Conservation (phyloP, 2,113 vertebrate species). For the Tor tambroides region DNA sequence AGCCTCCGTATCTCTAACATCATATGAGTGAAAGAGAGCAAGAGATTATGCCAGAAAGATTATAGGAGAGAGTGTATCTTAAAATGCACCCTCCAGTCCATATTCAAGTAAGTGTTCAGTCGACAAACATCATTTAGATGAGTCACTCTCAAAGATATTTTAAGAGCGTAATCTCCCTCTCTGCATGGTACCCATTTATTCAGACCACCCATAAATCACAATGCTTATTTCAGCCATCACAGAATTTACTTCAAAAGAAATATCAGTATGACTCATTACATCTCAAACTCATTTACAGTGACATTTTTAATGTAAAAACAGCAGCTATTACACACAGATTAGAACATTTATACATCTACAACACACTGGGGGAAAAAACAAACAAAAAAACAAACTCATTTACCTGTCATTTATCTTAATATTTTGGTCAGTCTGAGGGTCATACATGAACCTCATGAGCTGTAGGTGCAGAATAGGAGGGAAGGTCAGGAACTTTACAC, state of each 20-base stretch:
- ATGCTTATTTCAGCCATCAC: background rate
- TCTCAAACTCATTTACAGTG: background rate
- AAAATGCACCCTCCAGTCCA: background rate
- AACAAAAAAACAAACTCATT: background rate
- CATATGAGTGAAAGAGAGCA: background rate
- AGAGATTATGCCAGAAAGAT: background rate
- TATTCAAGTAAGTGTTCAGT: background rate
- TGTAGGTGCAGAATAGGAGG: constrained; percentile 97
- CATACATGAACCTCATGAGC: constrained; percentile 99
- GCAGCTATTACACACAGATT: background rate
- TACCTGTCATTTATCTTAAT: constrained; percentile 99
- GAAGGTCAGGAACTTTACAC: constrained; percentile 96
- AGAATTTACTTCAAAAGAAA: background rate
- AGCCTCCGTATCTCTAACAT: background rate
- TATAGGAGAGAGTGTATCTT: background rate
- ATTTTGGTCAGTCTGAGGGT: constrained; percentile 99
- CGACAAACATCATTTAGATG: constrained; percentile 3
- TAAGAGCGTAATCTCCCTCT: background rate
- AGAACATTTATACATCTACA: background rate
- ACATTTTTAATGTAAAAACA: background rate
- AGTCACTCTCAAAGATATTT: constrained; percentile 31
- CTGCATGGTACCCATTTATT: background rate
- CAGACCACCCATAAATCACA: constrained; percentile 1
- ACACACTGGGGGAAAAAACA: too few species aligned
- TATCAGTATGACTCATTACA: background rate